phyloP scores from a whole-genome alignment of 2,888 invertebrate genomes.

The Scaptomyza tumidula region DNA sequence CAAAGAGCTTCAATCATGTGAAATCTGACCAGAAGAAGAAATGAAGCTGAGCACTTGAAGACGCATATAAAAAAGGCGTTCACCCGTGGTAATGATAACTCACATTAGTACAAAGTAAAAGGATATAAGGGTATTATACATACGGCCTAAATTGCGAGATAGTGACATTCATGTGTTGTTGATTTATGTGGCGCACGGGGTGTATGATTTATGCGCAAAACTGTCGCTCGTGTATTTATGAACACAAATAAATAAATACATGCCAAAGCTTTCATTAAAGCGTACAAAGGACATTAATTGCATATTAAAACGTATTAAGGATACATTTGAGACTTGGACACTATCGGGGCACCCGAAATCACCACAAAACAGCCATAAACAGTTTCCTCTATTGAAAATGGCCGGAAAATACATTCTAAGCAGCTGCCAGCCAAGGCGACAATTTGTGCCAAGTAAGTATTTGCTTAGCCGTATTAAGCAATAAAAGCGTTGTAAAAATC shows the following conservation, averaged over 20 bases:
- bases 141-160: slow-evolving; percentile 9
- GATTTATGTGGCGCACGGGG: slow-evolving; percentile 62
- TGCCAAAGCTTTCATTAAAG: slow-evolving; percentile 41
- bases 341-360: slow-evolving; percentile 38
- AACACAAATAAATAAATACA: slow-evolving; percentile 54
- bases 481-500: slow-evolving; percentile 73
- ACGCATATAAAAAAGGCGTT: slow-evolving; percentile 31
- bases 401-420: slow-evolving; percentile 37
- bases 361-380: slow-evolving; percentile 42
- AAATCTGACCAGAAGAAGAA: slow-evolving; percentile 9
- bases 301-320: slow-evolving; percentile 68
- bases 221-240: slow-evolving; percentile 49
- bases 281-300: slow-evolving; percentile 63
- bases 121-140: slow-evolving; percentile 1
- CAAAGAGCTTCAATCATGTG: slow-evolving; percentile 44
- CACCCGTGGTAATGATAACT: slow-evolving; percentile 41
- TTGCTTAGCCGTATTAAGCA: slow-evolving; percentile 71
- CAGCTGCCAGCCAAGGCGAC: slow-evolving; percentile 46
- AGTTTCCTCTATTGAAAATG: slow-evolving; percentile 53
- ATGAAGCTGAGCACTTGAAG: slow-evolving; percentile 23
- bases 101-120: slow-evolving; percentile 3
- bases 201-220: slow-evolving; percentile 58
- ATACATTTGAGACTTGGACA: slow-evolving; percentile 55
- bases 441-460: slow-evolving; percentile 57
- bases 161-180: slow-evolving; percentile 51